Conservation (phyloP, 2,888 invertebrate genomes). For the Eupithecia abbreviata region DNA sequence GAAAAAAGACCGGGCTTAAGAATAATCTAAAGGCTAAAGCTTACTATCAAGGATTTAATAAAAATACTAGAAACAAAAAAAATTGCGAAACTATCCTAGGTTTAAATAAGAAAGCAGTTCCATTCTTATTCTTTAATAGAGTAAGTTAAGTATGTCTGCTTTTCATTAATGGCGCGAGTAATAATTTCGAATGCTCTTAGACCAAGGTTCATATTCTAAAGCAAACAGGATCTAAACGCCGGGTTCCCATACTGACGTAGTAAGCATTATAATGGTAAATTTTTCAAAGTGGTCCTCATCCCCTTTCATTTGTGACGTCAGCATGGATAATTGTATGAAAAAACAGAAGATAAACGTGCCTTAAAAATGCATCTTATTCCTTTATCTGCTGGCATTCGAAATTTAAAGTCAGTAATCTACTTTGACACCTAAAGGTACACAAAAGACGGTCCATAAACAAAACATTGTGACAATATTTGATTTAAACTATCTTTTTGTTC, state of each 20-base stretch:
- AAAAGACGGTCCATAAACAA: too few species aligned
- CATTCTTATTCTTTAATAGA: background rate
- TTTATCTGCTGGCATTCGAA: too few species aligned
- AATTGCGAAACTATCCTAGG: too few species aligned
- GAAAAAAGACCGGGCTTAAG: background rate
- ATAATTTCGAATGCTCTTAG: background rate
- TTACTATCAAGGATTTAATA: background rate
- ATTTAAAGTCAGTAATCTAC: too few species aligned
- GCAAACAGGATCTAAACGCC: background rate
- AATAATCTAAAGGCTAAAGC: background rate
- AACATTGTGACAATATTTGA: too few species aligned
- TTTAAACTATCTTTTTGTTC: background rate
- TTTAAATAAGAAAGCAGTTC: background rate
- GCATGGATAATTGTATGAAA: too few species aligned
- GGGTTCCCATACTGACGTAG: background rate
- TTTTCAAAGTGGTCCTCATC: too few species aligned
- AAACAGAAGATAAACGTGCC: too few species aligned
- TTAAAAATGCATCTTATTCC: too few species aligned
- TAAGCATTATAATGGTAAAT: background rate
- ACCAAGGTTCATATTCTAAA: background rate
- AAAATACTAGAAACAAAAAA: background rate
- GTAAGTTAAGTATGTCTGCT: background rate
- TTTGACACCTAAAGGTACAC: too few species aligned
- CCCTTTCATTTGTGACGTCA: too few species aligned
- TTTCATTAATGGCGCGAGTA: background rate